phyloP scores from a whole-genome alignment of 2,797 vertebrate genomes.

The Ctenochaetus hawaiiensis region DNA sequence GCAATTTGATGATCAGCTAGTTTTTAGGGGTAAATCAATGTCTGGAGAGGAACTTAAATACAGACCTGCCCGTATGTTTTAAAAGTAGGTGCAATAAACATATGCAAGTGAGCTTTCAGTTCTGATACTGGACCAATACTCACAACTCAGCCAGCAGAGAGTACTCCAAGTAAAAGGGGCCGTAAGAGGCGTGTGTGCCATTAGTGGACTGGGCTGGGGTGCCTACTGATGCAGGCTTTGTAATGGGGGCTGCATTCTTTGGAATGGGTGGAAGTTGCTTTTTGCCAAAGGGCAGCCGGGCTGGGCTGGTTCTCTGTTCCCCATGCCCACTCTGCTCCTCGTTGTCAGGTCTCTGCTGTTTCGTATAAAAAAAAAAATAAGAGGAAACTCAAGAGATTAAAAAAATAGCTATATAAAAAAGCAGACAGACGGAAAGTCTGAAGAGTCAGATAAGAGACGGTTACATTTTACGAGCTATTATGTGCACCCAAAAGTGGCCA shows the following conservation, averaged over 20 bases:
- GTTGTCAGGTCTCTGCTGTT: slow-evolving; percentile 88
- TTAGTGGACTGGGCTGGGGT: slow-evolving; percentile 90
- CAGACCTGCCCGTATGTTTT: background rate
- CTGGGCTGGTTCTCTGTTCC: slow-evolving; percentile 92
- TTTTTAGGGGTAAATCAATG: too few relatives aligned
- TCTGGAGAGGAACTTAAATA: background rate
- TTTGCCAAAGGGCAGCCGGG: slow-evolving; percentile 86
- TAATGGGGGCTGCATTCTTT: slow-evolving; percentile 92
- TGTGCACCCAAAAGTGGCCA: slow-evolving; percentile 2
- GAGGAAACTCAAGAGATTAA: slow-evolving; percentile 18
- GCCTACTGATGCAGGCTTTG: slow-evolving; percentile 90
- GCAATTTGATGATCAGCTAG: too few relatives aligned
- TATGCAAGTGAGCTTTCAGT: background rate
- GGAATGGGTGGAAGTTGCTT: slow-evolving; percentile 94
- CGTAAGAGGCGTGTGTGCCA: slow-evolving; percentile 96
- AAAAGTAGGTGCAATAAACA: background rate
- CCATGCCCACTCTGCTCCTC: slow-evolving; percentile 90
- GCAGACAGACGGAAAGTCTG: background rate
- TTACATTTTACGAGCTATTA: slow-evolving; percentile 5
- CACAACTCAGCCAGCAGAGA: slow-evolving; percentile 98
- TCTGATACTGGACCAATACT: slow-evolving; percentile 70
- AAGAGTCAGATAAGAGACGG: background rate
- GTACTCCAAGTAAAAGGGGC: slow-evolving; percentile 98
- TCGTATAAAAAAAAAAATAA: slow-evolving; percentile 26
- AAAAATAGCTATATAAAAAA: slow-evolving; percentile 1